Conservation (phyloP, 1,140 invertebrate genomes). For the Drosophila arawakana region DNA sequence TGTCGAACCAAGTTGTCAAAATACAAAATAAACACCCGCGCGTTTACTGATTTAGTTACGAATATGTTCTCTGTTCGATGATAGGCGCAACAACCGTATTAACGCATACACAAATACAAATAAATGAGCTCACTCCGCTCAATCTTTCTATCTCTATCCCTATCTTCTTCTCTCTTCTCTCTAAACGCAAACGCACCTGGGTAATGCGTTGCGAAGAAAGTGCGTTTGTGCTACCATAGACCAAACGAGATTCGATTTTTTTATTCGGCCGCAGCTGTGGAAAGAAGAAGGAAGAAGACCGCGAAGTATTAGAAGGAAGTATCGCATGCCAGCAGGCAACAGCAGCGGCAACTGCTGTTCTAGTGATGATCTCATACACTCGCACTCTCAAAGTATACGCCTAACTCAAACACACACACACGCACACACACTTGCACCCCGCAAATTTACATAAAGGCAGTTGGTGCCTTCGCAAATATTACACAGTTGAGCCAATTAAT, state of each 20-base stretch:
- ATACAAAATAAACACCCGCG: conserved; percentile 68
- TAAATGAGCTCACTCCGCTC: conserved; percentile 17
- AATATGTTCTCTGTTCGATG: conserved; percentile 37
- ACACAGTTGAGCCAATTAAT: conserved; percentile 59
- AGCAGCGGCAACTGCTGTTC: conserved; percentile 40
- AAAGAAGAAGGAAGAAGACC: conserved; percentile 29
- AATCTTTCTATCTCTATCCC: conserved; percentile 30
- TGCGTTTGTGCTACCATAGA: conserved; percentile 72
- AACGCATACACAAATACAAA: conserved; percentile 40
- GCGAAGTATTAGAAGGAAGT: conserved; percentile 52
- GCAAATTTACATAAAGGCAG: not conserved
- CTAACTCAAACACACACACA: conserved; percentile 16
- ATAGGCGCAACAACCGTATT: conserved; percentile 55
- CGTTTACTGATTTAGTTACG: conserved; percentile 45
- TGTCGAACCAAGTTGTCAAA: conserved; percentile 66
- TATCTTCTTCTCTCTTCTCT: conserved; percentile 28
- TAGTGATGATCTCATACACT: conserved; percentile 72
- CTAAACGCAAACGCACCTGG: conserved; percentile 71
- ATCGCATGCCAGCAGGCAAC: conserved; percentile 75
- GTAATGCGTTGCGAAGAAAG: conserved; percentile 75
- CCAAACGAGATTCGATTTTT: conserved; percentile 63
- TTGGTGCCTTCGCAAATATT: conserved; percentile 19
- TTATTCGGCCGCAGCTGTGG: conserved; percentile 34
- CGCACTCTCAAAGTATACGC: conserved; percentile 35
- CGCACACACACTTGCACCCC: conserved; percentile 18